Evolutionary conservation across 2,797 vertebrate species (phyloP).

Genomic region (Garrulus glandarius): DNA sequence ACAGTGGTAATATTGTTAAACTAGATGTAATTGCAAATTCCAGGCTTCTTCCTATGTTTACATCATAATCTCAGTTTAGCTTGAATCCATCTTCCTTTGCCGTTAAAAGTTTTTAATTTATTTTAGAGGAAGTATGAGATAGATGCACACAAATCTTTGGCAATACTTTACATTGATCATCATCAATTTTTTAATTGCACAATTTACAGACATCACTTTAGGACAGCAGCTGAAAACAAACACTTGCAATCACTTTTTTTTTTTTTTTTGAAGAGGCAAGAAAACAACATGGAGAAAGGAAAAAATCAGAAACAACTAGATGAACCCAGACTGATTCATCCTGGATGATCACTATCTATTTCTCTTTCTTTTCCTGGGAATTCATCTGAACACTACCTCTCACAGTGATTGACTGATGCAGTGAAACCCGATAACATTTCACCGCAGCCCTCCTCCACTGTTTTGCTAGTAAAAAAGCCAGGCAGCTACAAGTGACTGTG

Average conservation of each 20-base stretch:
- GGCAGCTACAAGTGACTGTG: background rate
- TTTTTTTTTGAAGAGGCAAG: background rate
- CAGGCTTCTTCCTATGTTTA: background rate
- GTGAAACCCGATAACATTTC: background rate
- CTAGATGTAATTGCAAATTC: background rate
- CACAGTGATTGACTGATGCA: background rate
- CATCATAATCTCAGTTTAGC: background rate
- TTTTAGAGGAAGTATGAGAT: background rate
- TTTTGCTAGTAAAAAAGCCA: background rate
- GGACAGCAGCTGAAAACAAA: background rate
- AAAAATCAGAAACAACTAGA: background rate
- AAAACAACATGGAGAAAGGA: background rate
- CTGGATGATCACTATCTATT: background rate
- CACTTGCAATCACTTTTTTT: background rate
- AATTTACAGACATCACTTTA: background rate
- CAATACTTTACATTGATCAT: background rate
- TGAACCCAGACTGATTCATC: background rate
- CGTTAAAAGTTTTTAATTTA: background rate
- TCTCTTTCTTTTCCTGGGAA: constrained; percentile 1
- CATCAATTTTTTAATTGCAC: background rate
- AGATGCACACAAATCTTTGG: background rate
- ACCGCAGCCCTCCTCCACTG: background rate
- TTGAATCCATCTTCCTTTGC: background rate
- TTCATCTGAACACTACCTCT: background rate
- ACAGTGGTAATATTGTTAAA: background rate